Base-by-base conservation (phyloP, 2,113 vertebrate species). In the Colaptes auratus region DNA sequence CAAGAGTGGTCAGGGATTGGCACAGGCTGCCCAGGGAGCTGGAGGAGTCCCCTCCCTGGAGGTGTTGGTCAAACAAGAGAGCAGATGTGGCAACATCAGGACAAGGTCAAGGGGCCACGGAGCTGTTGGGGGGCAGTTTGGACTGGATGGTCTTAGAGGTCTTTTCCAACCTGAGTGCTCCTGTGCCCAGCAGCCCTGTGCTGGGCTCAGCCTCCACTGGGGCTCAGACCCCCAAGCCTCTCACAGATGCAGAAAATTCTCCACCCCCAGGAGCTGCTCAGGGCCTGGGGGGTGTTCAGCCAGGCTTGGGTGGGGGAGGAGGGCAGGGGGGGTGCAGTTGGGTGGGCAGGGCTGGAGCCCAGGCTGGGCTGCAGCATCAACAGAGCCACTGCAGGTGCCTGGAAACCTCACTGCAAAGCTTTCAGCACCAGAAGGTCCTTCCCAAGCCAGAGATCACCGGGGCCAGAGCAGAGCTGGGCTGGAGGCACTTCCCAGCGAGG, bases 401-500 rank as follows among this genome's bases (percentile, higher is more conserved):
- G 39, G 77, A 81, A 85, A n/a, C 6, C 73, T 7, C 67, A 12
- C 12, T 9, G 81, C 59, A 55, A 46, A 82, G n/a, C n/a, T 48
- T 59, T 17, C 42, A n/a, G 15, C 53, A 44, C 17, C 46, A 79
- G 1, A 5, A 70, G 36, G 27, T 10, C 63, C 39, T 3, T 53
- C 30, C 30, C 39, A 44, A 75, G 58, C 7, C 53, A 52, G 33
- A 18, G 31, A 53, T 39, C 75, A 20, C 6, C 67, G 23, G 6
- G 2, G 55, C 33, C 79, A 48, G 27, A 42, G 86, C 44, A 33
- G 33, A 55, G 19, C 71, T 73, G 0, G 0, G 30, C 78, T 46
- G 1, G 0, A 24, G 27, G 17, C 0, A 2, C 11, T 74, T 14
- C 4, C 9, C 12, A 1, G 15, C 14, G 12, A 0, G 7, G 85